These are phyloP conservation scores for Hypomecis atomaria DNA, from an alignment of 2,888 invertebrate species.

Conservation along the genomic window DNA sequence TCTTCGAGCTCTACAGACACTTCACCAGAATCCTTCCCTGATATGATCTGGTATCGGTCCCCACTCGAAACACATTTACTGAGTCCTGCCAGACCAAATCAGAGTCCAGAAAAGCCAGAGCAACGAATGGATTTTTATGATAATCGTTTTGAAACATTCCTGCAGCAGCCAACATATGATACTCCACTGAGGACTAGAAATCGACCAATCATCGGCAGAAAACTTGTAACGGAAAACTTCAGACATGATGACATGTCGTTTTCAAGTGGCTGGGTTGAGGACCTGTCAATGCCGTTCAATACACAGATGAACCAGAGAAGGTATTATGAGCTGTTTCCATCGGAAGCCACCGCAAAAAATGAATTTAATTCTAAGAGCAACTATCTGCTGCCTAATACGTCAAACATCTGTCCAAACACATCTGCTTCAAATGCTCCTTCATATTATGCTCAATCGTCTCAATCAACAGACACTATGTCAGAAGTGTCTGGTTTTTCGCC, in stretches of 20 bases:
- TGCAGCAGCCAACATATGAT: constrained; percentile 17
- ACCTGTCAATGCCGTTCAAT: constrained; percentile 50
- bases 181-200: constrained; percentile 48
- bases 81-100: constrained; percentile 1
- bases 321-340: constrained; percentile 66
- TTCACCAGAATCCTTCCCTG: constrained; percentile 71
- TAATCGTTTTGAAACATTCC: constrained; percentile 37
- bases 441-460: not conserved
- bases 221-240: constrained; percentile 51
- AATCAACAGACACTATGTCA: constrained; percentile 2
- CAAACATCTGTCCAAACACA: not conserved
- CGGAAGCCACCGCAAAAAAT: constrained; percentile 48
- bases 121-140: not conserved
- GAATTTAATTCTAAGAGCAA: constrained; percentile 46
- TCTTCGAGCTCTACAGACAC: constrained; percentile 73
- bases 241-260: constrained; percentile 30
- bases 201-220: constrained; percentile 67
- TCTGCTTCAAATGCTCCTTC: not conserved
- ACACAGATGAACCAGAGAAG: constrained; percentile 15
- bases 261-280: constrained; percentile 27
- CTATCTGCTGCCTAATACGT: not conserved
- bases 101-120: not conserved
- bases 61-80: constrained; percentile 16
- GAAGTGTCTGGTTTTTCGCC: constrained; percentile 5
- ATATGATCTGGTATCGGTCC: constrained; percentile 43